phyloP scores from a whole-genome alignment of 2,797 vertebrate genomes.

The Falco cherrug region DNA sequence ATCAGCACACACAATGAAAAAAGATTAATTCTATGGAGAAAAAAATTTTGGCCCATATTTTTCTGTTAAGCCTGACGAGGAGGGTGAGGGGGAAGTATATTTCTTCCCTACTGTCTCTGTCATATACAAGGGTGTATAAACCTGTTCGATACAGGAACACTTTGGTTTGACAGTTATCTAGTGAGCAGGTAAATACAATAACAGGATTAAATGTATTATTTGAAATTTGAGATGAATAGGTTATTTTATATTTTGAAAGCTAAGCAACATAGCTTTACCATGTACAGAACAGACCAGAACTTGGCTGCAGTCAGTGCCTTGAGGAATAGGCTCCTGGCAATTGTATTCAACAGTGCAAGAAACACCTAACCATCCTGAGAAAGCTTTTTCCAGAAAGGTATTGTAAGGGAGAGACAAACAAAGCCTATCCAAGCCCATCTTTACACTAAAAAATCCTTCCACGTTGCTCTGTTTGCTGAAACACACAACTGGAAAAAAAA shows the following conservation, averaged over 20 bases:
- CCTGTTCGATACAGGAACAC: background rate
- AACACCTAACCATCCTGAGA: background rate
- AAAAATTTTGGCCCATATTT: background rate
- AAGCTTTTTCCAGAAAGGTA: background rate
- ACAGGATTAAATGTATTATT: background rate
- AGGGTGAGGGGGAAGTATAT: background rate
- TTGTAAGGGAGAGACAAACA: background rate
- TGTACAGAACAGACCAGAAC: slow-evolving; percentile 6
- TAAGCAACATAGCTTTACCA: slow-evolving; percentile 29
- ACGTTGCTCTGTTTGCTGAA: background rate
- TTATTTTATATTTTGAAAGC: slow-evolving; percentile 30
- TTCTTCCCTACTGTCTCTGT: background rate
- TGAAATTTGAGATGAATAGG: background rate
- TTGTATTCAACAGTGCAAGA: background rate
- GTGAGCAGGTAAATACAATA: background rate
- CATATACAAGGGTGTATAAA: background rate
- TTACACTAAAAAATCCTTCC: background rate
- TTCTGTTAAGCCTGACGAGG: background rate
- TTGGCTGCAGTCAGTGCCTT: slow-evolving; percentile 5
- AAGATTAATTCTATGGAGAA: background rate
- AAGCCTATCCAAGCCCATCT: background rate
- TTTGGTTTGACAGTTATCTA: background rate
- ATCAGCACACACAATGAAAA: slow-evolving; percentile 13
- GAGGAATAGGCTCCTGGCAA: slow-evolving; percentile 39
- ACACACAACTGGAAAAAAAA: background rate